Conservation (phyloP, 2,113 vertebrate genomes). For the Ammodramus savannarum region DNA sequence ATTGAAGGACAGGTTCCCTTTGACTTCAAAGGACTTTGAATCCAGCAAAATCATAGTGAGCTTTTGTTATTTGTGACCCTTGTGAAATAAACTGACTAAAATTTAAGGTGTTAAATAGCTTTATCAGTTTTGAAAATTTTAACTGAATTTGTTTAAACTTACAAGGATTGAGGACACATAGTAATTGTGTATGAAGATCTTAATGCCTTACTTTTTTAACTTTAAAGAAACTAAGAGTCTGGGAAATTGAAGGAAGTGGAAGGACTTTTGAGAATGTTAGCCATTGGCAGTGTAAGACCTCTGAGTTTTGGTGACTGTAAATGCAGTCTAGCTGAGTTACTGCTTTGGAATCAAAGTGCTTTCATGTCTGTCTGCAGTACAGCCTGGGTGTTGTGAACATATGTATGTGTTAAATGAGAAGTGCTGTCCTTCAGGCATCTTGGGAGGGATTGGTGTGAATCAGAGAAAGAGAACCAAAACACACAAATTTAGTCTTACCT, state of each 20-base stretch:
- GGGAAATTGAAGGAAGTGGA: background rate
- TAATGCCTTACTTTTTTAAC: background rate
- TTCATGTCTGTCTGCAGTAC: background rate
- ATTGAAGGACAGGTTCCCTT: background rate
- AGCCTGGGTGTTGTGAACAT: background rate
- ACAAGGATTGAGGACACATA: background rate
- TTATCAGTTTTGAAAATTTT: background rate
- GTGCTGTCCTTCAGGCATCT: accelerated
- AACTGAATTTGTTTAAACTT: background rate
- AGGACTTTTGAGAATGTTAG: background rate
- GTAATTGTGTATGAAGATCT: background rate
- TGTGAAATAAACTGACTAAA: background rate
- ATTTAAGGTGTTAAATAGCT: background rate
- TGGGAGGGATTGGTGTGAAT: background rate
- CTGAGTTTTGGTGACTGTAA: background rate
- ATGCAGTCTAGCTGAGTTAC: background rate
- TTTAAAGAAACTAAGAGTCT: background rate
- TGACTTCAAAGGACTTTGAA: background rate
- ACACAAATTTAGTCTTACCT: background rate
- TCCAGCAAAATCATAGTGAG: background rate
- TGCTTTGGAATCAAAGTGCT: background rate
- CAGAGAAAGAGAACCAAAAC: background rate
- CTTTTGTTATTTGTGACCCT: background rate
- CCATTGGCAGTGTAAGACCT: background rate
- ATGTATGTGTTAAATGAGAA: background rate